Evolutionary conservation across 2,797 vertebrate genomes (phyloP).

Genomic region (Lacerta agilis): DNA sequence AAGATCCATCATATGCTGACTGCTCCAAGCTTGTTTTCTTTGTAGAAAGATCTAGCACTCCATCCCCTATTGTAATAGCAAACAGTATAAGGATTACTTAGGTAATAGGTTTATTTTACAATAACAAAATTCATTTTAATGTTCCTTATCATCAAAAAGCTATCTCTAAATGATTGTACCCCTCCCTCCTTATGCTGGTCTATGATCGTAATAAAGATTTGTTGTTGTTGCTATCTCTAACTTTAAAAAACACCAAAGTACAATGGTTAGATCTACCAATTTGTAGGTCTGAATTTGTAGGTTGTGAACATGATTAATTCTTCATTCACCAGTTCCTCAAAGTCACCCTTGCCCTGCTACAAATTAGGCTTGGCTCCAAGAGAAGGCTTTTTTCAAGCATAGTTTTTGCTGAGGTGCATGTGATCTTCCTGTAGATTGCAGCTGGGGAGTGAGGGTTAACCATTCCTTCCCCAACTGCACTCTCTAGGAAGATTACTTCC

Average conservation of each 20-base stretch:
- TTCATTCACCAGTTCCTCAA: too few species aligned
- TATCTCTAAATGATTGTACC: too few species aligned
- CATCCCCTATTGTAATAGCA: slow-evolving; percentile 83
- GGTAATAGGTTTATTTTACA: background rate
- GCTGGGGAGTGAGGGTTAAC: too few species aligned
- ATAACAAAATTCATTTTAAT: background rate
- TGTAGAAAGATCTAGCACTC: slow-evolving; percentile 95
- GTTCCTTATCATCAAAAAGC: background rate
- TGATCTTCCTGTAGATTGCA: too few species aligned
- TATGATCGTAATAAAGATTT: too few species aligned
- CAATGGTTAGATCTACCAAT: background rate
- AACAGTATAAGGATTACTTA: background rate
- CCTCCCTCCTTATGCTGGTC: too few species aligned
- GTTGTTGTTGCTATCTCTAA: background rate
- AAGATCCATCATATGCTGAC: slow-evolving; percentile 81
- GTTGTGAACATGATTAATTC: background rate
- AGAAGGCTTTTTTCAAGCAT: too few species aligned
- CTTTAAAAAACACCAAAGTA: background rate
- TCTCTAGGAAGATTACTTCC: too few species aligned
- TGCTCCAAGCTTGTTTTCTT: slow-evolving; percentile 88
- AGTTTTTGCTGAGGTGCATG: too few species aligned
- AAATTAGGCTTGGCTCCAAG: too few species aligned
- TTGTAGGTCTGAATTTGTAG: background rate
- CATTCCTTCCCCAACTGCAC: too few species aligned
- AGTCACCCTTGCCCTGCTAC: too few species aligned